phyloP scores from a whole-genome alignment of 2,797 vertebrate species.

The Brachyalestes nurse region DNA sequence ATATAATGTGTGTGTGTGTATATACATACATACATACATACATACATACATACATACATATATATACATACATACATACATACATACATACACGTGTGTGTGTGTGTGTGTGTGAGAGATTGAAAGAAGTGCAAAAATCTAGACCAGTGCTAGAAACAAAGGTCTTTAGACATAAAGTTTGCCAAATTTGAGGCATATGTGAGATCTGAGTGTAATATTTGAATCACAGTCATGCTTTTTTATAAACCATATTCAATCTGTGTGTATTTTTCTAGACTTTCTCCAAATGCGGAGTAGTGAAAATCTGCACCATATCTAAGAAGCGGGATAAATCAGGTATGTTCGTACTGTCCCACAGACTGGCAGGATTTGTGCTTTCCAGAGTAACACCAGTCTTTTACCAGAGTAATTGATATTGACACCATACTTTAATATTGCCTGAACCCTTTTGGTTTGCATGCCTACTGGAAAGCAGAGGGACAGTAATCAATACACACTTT shows the following conservation, averaged over 20 bases:
- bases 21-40: no score
- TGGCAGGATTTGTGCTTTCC: neutral
- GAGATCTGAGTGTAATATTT: neutral
- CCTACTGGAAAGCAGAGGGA: neutral
- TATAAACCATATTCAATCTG: neutral
- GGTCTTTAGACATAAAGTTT: no score
- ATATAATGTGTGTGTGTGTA: no score
- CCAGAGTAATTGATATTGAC: neutral
- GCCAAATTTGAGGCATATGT: no score
- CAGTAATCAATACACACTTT: neutral
- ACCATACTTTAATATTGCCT: neutral
- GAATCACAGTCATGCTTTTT: neutral
- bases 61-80: no score
- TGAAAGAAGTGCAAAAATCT: no score
- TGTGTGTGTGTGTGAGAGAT: no score
- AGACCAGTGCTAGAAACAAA: no score
- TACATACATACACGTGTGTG: no score
- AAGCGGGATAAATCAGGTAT: slow-evolving; percentile 94
- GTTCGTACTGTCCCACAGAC: neutral
- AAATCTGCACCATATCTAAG: slow-evolving; percentile 89
- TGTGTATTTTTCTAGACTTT: slow-evolving; percentile 78
- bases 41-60: no score
- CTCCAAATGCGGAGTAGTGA: slow-evolving; percentile 87
- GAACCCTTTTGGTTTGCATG: neutral
- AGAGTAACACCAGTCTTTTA: neutral